Evolutionary conservation across 2,113 vertebrate genomes (phyloP), one percentile per base, ranked within the genome.

Genomic region (Rhadina sibilatrix): DNA sequence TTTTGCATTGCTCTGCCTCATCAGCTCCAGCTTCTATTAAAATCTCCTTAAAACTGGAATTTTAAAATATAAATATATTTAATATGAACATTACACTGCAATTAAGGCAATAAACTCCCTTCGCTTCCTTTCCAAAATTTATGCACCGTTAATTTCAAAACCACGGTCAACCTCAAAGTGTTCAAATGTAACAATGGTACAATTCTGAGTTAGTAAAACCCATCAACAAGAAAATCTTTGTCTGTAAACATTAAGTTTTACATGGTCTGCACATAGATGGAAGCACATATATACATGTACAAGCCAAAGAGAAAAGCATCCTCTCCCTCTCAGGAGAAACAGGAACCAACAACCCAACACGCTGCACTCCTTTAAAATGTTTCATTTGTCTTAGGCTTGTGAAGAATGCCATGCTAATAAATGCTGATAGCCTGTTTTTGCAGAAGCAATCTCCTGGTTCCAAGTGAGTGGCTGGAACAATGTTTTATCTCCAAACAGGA

Each of bases 1-100:
- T 92, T 96, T 81, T 94, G 90, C 85, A 92, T 53, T 90, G 95
- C 49, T 90, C 77, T 96, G 96, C 95, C 94, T 97, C 94, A 96
- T 96, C 93, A 95, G 92, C 68, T 94, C 64, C 68, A 69, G 79
- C 60, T 97, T 83, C 96, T 96, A 96, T 96, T 93, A 96, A 96
- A 96, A 90, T 30, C 87, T 90, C 90, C 72, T 96, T 94, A 95
- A 93, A 93, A 71, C 1, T 49, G 47, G 79, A 93, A 86, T 95
- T 94, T 83, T 35, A 95, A 93, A 96, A 93, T 78, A 93, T 57
- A 95, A 93, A 75, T 93, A 94, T 93, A 95, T 93, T 96, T 95
- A 96, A 96, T 94, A 81, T 23, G 90, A 95, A n/a, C 72, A 94
- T 92, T 90, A 83, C 64, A 83, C 60, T 93, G 64, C 80, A 95